These are phyloP conservation scores for Dreissena rostriformis DNA, from an alignment of 1,140 invertebrate genomes.

Conservation along the genomic window DNA sequence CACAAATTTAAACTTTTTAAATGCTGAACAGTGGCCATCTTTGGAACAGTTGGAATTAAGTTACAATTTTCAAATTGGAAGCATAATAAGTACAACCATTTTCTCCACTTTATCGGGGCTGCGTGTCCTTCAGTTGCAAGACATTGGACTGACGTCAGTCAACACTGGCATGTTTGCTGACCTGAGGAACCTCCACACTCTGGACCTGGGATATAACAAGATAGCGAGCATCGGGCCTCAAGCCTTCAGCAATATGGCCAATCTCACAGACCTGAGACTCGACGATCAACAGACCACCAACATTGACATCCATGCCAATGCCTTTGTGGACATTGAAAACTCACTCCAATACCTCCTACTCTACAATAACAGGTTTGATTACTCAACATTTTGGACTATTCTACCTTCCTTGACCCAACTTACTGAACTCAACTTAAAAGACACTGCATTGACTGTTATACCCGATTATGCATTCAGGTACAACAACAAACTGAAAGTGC, in stretches of 20 bases:
- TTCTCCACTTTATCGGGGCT: not conserved
- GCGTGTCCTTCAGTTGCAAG: slow-evolving; percentile 80
- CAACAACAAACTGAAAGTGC: slow-evolving; percentile 42
- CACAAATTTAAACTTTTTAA: slow-evolving; percentile 88
- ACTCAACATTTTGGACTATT: slow-evolving; percentile 57
- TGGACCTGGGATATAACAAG: slow-evolving; percentile 65
- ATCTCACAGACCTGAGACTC: slow-evolving; percentile 58
- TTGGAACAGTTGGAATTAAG: slow-evolving; percentile 91
- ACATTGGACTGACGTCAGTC: slow-evolving; percentile 92
- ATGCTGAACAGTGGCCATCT: slow-evolving; percentile 35
- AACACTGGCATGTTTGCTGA: slow-evolving; percentile 86
- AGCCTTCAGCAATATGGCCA: slow-evolving; percentile 56
- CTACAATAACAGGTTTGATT: slow-evolving; percentile 36
- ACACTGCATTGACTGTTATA: slow-evolving; percentile 57
- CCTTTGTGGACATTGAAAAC: slow-evolving; percentile 53
- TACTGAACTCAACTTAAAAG: slow-evolving; percentile 43
- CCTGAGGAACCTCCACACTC: slow-evolving; percentile 54
- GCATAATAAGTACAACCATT: not conserved
- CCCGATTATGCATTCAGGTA: slow-evolving; percentile 62
- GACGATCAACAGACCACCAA: slow-evolving; percentile 32
- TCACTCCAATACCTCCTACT: slow-evolving; percentile 53
- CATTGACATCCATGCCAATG: not conserved
- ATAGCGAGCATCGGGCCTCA: slow-evolving; percentile 57
- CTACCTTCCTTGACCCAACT: slow-evolving; percentile 57
- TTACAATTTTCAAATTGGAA: slow-evolving; percentile 84